A percentile compares a stretch with the other conserved stretches of the same genome.
Evolutionary conservation across 2,888 invertebrate species (phyloP).

Genomic region (Zaprionus bogoriensis): DNA sequence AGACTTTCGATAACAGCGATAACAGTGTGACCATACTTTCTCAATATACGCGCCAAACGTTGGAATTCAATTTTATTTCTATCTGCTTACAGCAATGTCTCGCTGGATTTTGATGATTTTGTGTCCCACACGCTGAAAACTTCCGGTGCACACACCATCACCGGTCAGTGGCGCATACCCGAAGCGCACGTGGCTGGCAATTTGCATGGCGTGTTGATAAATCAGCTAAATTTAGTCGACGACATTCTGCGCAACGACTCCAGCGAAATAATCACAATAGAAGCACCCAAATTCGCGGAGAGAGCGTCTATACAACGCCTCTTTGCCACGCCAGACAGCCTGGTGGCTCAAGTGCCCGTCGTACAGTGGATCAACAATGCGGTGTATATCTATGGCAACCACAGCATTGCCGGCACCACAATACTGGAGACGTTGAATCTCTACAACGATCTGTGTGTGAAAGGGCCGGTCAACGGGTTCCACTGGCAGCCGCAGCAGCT

Average conservation of each 20-base stretch:
- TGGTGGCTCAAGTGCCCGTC: slow-evolving; percentile 83
- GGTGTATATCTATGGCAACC: slow-evolving; percentile 81
- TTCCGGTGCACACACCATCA: slow-evolving; percentile 82
- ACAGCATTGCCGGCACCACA: slow-evolving; percentile 83
- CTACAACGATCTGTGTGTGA: slow-evolving; percentile 73
- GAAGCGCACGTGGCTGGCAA: slow-evolving; percentile 70
- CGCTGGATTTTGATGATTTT: slow-evolving; percentile 82
- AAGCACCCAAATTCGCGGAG: slow-evolving; percentile 41
- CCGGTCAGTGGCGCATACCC: slow-evolving; percentile 76
- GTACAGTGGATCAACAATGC: slow-evolving; percentile 83
- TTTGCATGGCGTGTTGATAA: slow-evolving; percentile 82
- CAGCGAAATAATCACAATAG: slow-evolving; percentile 82
- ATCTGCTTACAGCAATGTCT: slow-evolving; percentile 55
- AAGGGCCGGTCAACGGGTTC: slow-evolving; percentile 81
- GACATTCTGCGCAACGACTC: slow-evolving; percentile 83
- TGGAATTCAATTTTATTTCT: too few relatives aligned
- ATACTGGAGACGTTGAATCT: slow-evolving; percentile 72
- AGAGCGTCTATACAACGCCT: slow-evolving; percentile 82
- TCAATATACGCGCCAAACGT: neutral
- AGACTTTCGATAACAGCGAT: neutral
- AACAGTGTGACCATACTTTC: neutral
- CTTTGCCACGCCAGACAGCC: slow-evolving; percentile 65
- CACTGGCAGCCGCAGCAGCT: slow-evolving; percentile 81
- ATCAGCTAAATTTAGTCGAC: slow-evolving; percentile 83
- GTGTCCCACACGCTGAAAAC: slow-evolving; percentile 82